A percentile compares a stretch with the other conserved stretches of the same genome.
Conservation (phyloP, 92 coral and sea anemone genomes). For the Bergia sp. region DNA sequence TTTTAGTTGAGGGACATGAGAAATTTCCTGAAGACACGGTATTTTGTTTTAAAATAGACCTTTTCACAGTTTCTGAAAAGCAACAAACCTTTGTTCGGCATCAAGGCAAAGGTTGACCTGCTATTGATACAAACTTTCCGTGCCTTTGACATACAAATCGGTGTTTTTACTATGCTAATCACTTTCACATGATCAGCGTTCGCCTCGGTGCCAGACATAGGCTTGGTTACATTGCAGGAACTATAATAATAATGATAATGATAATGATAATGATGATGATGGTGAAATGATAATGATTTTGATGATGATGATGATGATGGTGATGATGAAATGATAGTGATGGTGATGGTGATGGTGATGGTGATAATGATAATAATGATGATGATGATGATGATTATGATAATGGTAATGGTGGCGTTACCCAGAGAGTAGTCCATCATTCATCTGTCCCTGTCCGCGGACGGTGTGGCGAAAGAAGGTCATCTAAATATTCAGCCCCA, state of each 20-base stretch:
- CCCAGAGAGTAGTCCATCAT: no score
- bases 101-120: no score
- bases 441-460: no score
- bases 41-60: not conserved
- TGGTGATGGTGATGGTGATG: not conserved
- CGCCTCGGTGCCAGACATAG: no score
- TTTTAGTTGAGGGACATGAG: slow-evolving; percentile 66
- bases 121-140: no score
- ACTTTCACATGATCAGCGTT: no score
- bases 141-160: no score
- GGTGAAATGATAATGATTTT: not conserved
- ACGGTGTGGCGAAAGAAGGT: no score
- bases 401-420: not conserved
- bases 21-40: slow-evolving; percentile 80
- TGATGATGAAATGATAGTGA: not conserved
- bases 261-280: not conserved
- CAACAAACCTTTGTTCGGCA: not conserved
- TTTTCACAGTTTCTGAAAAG: not conserved
- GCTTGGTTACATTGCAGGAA: no score
- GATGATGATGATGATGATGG: not conserved
- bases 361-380: not conserved
- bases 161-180: no score
- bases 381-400: not conserved
- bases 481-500: no score
- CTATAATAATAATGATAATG: not conserved